Base-by-base conservation (phyloP, 2,113 vertebrate genomes). In the Merops nubicus region DNA sequence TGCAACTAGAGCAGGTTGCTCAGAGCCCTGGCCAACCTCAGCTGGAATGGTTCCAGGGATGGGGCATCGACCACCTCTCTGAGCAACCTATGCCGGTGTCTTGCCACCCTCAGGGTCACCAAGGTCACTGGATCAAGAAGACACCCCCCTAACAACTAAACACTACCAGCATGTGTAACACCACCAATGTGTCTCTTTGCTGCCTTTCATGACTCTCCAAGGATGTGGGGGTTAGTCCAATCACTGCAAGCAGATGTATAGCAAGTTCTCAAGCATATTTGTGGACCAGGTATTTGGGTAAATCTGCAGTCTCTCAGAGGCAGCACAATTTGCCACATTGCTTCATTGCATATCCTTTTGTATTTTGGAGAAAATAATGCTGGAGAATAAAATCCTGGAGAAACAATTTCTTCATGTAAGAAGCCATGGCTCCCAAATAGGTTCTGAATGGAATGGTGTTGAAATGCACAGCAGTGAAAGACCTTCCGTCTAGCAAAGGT, bases 81-180 rank as follows among this genome's bases (percentile, higher is more conserved):
- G 53, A 29, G 29, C 29, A 56, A 19, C 53, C 53, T 33, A 18
- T 29, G 53, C 29, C 53, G 33, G 53, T 16, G 29, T 31, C 53
- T 56, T 18, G 33, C 53, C 31, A 56, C 11, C 29, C 53, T 56
- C 31, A 56, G 18, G 31, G 29, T 16, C 53, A 56, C 31, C 53
- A 62, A 69, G 8, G 33, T 42, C 48, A 15, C 8, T 3, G 3
- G 8, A 57, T 9, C 28, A 70, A 67, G 26, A 73, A 54, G 54
- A 42, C 12, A 60, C 11, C 33, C 17, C 34, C 42, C 19, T 34
- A 43, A 5, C 4, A 72, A 14, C 63, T 73, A 4, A 69, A 56
- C 21, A 28, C 4, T 18, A 15, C 11, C 2, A 23, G 26, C 6
- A 29, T 2, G 16, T 31, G 36, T 50, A 38, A 45, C 1, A 3